Percentiles rank a stretch among this genome's conserved stretches.
Conservation (phyloP, 2,888 invertebrate genomes). For the Stenoptilia bipunctidactyla region DNA sequence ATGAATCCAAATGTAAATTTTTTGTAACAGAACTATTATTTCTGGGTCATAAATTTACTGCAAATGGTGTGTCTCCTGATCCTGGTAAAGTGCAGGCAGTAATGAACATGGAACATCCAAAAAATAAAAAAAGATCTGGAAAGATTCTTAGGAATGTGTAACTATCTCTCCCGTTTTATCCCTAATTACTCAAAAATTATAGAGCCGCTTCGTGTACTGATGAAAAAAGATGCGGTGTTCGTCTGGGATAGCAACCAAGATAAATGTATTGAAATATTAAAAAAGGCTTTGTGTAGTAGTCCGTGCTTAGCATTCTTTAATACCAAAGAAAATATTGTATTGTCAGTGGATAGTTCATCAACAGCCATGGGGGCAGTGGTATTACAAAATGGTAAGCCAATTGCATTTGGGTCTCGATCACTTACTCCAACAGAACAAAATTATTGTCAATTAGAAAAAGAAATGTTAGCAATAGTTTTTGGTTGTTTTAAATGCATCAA, state of each 20-base stretch:
- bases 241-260: too few relatives aligned
- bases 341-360: conserved; percentile 12
- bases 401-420: conserved; percentile 18
- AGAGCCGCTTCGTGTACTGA: too few relatives aligned
- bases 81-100: too few relatives aligned
- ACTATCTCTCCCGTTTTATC: too few relatives aligned
- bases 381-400: too few relatives aligned
- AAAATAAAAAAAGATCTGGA: conserved; percentile 5
- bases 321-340: conserved; percentile 9
- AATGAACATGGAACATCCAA: too few relatives aligned
- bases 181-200: too few relatives aligned
- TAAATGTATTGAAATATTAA: too few relatives aligned
- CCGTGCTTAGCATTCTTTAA: conserved; percentile 10
- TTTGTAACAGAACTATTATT: conserved; percentile 5
- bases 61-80: conserved; percentile 4
- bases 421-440: conserved; percentile 15
- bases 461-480: conserved; percentile 4
- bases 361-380: conserved; percentile 13
- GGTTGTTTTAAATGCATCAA: conserved; percentile 5
- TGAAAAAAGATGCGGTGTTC: too few relatives aligned
- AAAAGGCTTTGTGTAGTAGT: too few relatives aligned
- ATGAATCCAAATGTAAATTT: conserved; percentile 9
- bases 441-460: conserved; percentile 16
- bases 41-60: conserved; percentile 9
- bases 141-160: too few relatives aligned